Evolutionary conservation across 2,113 vertebrate species (phyloP).

Genomic region (Pelecanoides urinatrix): DNA sequence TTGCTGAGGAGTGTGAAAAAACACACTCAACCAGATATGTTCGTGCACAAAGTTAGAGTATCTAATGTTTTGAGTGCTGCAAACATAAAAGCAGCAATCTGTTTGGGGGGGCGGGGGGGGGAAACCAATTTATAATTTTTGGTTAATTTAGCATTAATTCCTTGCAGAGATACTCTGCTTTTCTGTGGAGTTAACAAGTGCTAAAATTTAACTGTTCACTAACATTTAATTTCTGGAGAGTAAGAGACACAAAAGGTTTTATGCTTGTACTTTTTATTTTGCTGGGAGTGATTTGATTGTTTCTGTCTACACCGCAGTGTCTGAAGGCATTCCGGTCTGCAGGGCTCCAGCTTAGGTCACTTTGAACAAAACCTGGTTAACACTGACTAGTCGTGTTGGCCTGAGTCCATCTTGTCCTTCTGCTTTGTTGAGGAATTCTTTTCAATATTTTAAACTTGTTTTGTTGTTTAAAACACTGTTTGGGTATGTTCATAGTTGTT

Average conservation of each 20-base stretch:
- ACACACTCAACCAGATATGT: fast-evolving
- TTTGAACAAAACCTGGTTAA: not conserved
- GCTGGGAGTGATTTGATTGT: not conserved
- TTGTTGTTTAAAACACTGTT: not conserved
- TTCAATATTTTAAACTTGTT: not conserved
- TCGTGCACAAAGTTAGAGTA: not conserved
- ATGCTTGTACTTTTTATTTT: not conserved
- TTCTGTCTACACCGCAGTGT: not conserved
- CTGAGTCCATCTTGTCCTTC: not conserved
- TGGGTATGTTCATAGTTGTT: not conserved
- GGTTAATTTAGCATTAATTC: not conserved
- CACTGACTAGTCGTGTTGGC: not conserved
- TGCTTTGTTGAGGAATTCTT: not conserved
- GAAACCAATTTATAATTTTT: not conserved
- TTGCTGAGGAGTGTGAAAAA: not conserved
- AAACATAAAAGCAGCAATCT: not conserved
- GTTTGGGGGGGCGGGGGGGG: no score
- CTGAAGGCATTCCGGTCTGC: not conserved
- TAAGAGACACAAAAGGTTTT: not conserved
- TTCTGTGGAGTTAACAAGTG: not conserved
- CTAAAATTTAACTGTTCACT: not conserved
- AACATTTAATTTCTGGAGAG: not conserved
- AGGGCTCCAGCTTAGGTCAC: not conserved
- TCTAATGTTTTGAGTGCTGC: not conserved
- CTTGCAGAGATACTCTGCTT: not conserved